phyloP scores from a whole-genome alignment of 2,113 vertebrate species.

The Garra rufa region DNA sequence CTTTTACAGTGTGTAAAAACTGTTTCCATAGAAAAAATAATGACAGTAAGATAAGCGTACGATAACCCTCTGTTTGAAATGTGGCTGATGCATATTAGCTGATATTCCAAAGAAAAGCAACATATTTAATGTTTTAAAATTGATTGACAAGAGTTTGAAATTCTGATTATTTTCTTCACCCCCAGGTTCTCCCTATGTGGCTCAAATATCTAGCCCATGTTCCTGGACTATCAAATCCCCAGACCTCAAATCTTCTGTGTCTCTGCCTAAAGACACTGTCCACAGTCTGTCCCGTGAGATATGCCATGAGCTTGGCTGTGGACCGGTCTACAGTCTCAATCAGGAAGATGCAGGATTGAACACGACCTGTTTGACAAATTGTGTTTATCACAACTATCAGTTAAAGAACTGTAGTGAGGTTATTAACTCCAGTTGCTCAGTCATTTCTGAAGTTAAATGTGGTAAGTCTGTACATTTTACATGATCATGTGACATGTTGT shows the following conservation, averaged over 20 bases:
- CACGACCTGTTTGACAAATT: conserved; percentile 61
- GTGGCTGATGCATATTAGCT: too few relatives aligned
- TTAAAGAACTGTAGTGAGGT: conserved; percentile 65
- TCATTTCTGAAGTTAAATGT: conserved; percentile 39
- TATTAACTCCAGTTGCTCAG: conserved; percentile 38
- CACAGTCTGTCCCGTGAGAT: conserved; percentile 9
- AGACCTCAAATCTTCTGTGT: conserved; percentile 20
- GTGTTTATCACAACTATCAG: conserved; percentile 50
- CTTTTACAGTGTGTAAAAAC: too few relatives aligned
- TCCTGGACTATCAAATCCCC: conserved; percentile 59
- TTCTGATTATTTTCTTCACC: not conserved
- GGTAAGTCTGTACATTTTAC: conserved; percentile 27
- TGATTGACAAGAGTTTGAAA: not conserved
- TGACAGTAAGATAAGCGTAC: not conserved
- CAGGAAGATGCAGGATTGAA: not conserved
- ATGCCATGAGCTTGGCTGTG: conserved; percentile 58
- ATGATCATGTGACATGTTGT: not conserved
- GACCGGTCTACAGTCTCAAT: not conserved
- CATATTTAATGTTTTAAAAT: too few relatives aligned
- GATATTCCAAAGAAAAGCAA: too few relatives aligned
- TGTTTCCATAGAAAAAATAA: not conserved
- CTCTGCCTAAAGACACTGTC: conserved; percentile 12
- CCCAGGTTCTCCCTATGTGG: conserved; percentile 48
- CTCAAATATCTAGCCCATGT: conserved; percentile 49
- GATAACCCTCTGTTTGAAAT: not conserved